Conservation (phyloP, 2,888 invertebrate species). For the Serrognathus titanus region DNA sequence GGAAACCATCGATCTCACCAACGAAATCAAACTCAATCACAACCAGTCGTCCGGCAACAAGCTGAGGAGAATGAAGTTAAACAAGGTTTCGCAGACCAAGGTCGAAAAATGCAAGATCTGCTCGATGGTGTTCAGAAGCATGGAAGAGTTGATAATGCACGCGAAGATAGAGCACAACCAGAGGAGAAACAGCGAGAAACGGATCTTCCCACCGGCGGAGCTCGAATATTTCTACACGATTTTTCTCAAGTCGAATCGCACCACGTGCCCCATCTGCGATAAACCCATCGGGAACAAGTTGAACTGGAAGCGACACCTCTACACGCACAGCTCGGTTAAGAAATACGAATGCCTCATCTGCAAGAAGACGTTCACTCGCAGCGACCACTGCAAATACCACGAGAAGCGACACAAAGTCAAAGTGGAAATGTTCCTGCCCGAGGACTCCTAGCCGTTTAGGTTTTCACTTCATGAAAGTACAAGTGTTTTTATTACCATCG, state of each 20-base stretch:
- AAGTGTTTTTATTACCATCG: too few species aligned
- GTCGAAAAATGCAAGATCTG: slow-evolving; percentile 20
- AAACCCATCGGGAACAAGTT: slow-evolving; percentile 19
- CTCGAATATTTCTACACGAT: slow-evolving; percentile 21
- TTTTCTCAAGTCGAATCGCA: slow-evolving; percentile 21
- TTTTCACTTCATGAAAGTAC: too few species aligned
- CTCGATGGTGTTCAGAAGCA: slow-evolving; percentile 19
- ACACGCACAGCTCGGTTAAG: slow-evolving; percentile 22
- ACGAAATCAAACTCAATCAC: too few species aligned
- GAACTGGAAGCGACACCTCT: slow-evolving; percentile 25
- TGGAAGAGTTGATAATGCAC: slow-evolving; percentile 24
- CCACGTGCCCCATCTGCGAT: slow-evolving; percentile 24
- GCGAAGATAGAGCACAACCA: slow-evolving; percentile 24
- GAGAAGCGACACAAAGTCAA: slow-evolving; percentile 22
- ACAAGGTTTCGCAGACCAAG: slow-evolving; percentile 7
- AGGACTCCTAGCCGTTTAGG: too few species aligned
- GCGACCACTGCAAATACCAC: slow-evolving; percentile 27
- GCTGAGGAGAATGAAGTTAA: not conserved
- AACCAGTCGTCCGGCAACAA: not conserved
- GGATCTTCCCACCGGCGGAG: slow-evolving; percentile 18
- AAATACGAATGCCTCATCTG: slow-evolving; percentile 25
- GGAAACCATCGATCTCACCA: too few species aligned
- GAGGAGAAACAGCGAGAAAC: slow-evolving; percentile 18
- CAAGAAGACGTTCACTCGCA: slow-evolving; percentile 24
- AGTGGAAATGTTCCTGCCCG: not conserved